Conservation (phyloP, 2,113 vertebrate genomes). For the Amblyornis subalaris region DNA sequence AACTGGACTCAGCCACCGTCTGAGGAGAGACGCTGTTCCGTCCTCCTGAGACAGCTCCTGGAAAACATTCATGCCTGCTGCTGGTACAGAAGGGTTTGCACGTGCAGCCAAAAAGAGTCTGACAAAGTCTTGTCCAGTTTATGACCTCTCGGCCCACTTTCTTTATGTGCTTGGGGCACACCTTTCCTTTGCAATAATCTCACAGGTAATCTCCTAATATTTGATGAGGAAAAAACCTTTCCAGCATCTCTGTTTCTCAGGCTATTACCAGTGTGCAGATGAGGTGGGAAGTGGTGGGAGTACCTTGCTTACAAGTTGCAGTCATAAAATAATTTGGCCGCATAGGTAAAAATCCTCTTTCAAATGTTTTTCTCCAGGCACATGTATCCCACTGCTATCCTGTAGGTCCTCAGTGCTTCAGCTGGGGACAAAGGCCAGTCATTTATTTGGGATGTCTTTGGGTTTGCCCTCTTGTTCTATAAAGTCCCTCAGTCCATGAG, state of each 20-base stretch:
- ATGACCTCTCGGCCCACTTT: background rate
- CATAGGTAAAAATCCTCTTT: background rate
- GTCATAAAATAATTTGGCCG: background rate
- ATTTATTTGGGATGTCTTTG: background rate
- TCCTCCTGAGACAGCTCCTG: background rate
- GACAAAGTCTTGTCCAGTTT: background rate
- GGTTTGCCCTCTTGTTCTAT: background rate
- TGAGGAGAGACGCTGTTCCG: rapidly evolving
- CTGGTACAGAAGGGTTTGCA: background rate
- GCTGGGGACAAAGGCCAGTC: background rate
- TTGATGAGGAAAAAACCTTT: background rate
- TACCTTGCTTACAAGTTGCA: background rate
- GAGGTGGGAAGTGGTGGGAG: background rate
- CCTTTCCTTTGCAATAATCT: background rate
- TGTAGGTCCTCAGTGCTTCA: background rate
- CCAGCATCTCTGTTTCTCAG: background rate
- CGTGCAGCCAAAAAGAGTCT: background rate
- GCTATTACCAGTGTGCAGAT: background rate
- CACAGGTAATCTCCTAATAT: background rate
- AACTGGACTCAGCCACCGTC: background rate
- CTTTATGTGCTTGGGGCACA: background rate
- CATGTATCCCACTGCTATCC: no score
- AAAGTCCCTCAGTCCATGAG: background rate
- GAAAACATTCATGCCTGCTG: background rate
- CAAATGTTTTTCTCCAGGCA: background rate